A percentile compares a stretch with the other conserved stretches of the same genome.
These are phyloP conservation scores for Nowickia ferox DNA, from an alignment of 2,888 invertebrate species.

Conservation along the genomic window DNA sequence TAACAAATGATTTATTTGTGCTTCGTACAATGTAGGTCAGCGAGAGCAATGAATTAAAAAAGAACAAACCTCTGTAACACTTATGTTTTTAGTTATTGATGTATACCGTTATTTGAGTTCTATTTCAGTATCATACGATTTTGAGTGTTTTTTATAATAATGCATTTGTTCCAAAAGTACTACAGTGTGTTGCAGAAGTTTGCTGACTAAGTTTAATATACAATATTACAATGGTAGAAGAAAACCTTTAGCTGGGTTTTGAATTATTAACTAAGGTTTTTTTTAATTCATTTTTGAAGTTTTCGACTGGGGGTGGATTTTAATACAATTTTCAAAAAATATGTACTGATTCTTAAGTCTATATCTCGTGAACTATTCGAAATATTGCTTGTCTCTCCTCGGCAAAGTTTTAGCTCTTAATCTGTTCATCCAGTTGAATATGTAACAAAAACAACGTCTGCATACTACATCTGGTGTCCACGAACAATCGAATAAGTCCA, in stretches of 20 bases:
- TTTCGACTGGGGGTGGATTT: not conserved
- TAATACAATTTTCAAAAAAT: slow-evolving; percentile 4
- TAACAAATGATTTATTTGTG: too few species aligned
- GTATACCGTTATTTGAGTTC: not conserved
- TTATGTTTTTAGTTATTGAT: not conserved
- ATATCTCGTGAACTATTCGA: not conserved
- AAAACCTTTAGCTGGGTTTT: too few species aligned
- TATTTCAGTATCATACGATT: not conserved
- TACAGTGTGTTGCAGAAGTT: not conserved
- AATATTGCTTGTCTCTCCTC: not conserved
- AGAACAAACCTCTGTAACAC: too few species aligned
- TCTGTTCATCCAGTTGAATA: slow-evolving; percentile 46
- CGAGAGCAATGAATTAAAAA: too few species aligned
- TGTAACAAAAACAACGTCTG: slow-evolving; percentile 45
- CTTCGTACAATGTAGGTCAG: too few species aligned
- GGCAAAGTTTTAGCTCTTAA: not conserved
- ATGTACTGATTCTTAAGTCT: not conserved
- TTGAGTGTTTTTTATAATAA: not conserved
- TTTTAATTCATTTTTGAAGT: not conserved
- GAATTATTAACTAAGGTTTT: too few species aligned
- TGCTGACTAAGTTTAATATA: not conserved
- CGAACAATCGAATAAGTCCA: slow-evolving; percentile 45
- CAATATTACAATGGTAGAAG: not conserved
- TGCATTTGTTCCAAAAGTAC: not conserved
- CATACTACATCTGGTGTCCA: slow-evolving; percentile 48